Conservation (phyloP, 2,797 vertebrate species). For the Macroramphosus scolopax region DNA sequence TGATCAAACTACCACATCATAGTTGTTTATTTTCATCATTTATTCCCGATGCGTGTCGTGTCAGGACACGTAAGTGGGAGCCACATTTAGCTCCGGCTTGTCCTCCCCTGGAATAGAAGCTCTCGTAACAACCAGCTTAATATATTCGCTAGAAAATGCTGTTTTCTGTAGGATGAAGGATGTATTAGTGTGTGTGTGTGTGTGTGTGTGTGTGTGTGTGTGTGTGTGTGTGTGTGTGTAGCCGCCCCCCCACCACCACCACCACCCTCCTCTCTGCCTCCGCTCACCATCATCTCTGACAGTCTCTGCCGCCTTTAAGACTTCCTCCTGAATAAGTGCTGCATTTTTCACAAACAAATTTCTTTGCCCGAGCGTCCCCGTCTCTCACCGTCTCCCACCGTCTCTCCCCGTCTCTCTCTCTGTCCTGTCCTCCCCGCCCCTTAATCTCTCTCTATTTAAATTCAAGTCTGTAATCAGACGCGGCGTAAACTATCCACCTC, state of each 20-base stretch:
- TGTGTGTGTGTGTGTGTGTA: slow-evolving; percentile 8
- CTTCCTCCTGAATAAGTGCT: slow-evolving; percentile 65
- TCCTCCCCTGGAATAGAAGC: slow-evolving; percentile 42
- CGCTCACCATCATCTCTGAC: slow-evolving; percentile 61
- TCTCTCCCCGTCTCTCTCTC: slow-evolving; percentile 35
- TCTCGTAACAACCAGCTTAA: slow-evolving; percentile 49
- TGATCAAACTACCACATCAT: slow-evolving; percentile 26
- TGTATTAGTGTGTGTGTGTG: slow-evolving; percentile 35
- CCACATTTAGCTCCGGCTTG: slow-evolving; percentile 49
- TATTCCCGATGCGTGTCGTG: slow-evolving; percentile 50
- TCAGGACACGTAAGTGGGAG: slow-evolving; percentile 39
- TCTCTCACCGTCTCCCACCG: slow-evolving; percentile 32
- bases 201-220: slow-evolving; percentile 19
- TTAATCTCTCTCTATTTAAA: slow-evolving; percentile 56
- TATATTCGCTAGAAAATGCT: slow-evolving; percentile 48
- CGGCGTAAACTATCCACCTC: slow-evolving; percentile 75
- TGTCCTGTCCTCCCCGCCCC: slow-evolving; percentile 43
- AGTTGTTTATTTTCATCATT: slow-evolving; percentile 51
- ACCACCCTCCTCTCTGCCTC: slow-evolving; percentile 32
- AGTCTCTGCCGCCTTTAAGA: slow-evolving; percentile 61
- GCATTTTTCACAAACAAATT: slow-evolving; percentile 73
- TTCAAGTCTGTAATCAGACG: slow-evolving; percentile 74
- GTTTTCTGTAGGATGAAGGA: slow-evolving; percentile 51
- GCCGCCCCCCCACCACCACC: too few species aligned
- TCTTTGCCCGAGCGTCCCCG: slow-evolving; percentile 59